phyloP scores from a whole-genome alignment of 1,140 invertebrate genomes.

The Asbolus verrucosus region DNA sequence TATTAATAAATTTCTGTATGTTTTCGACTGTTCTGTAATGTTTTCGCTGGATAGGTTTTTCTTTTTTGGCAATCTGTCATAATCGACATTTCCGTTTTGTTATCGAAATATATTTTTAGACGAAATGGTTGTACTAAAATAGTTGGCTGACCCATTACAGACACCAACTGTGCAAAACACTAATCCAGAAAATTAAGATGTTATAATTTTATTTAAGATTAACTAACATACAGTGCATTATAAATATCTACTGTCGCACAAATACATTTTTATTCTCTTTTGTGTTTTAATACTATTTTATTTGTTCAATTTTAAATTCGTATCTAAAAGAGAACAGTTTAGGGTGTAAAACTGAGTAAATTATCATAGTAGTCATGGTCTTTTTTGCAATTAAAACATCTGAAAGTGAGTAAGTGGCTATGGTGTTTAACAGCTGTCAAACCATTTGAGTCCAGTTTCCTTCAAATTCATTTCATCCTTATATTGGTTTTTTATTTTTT shows the following conservation, averaged over 20 bases:
- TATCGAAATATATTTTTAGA: slow-evolving; percentile 30
- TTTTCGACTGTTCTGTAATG: slow-evolving; percentile 17
- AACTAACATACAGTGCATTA: neutral
- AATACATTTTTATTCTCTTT: slow-evolving; percentile 14
- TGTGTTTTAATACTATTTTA: slow-evolving; percentile 5
- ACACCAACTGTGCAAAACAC: too few relatives aligned
- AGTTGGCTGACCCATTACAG: neutral
- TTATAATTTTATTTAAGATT: slow-evolving; percentile 6
- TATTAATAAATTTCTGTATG: too few relatives aligned
- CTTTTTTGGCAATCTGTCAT: slow-evolving; percentile 5
- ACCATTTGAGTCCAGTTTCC: too few relatives aligned
- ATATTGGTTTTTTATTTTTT: too few relatives aligned
- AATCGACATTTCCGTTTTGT: neutral
- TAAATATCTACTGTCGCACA: neutral
- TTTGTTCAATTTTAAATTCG: neutral
- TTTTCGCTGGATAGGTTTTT: slow-evolving; percentile 11
- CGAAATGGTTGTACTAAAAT: slow-evolving; percentile 35
- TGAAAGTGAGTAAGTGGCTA: too few relatives aligned
- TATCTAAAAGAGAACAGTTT: too few relatives aligned
- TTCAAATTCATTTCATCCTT: too few relatives aligned
- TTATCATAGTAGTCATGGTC: too few relatives aligned
- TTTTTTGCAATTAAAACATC: too few relatives aligned
- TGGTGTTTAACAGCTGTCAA: too few relatives aligned
- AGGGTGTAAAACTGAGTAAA: too few relatives aligned
- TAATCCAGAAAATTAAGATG: slow-evolving; percentile 23